Conservation (phyloP, 2,888 invertebrate species). For the Dryadula phaetusa region DNA sequence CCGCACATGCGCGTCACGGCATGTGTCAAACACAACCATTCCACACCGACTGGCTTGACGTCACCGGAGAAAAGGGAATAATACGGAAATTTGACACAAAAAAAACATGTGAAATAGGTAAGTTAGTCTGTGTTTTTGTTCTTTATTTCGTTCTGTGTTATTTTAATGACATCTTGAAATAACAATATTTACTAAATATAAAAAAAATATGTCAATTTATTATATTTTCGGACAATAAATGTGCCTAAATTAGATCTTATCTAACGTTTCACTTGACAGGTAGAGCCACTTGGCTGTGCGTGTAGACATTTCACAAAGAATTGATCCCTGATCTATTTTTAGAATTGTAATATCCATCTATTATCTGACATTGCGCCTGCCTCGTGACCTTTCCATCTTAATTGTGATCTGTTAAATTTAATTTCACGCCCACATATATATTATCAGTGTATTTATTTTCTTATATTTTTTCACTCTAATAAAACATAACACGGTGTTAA, state of each 20-base stretch:
- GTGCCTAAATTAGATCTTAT: not conserved
- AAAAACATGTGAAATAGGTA: conserved; percentile 68
- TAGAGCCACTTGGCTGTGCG: conserved; percentile 5
- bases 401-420: conserved; percentile 47
- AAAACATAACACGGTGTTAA: no score
- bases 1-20: conserved; percentile 63
- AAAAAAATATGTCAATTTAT: not conserved
- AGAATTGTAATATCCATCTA: conserved; percentile 48
- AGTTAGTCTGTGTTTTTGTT: conserved; percentile 32
- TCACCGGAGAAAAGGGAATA: conserved; percentile 58
- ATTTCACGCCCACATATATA: conserved; percentile 38
- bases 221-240: not conserved
- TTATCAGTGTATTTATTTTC: not conserved
- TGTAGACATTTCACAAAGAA: not conserved
- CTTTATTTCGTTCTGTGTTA: not conserved
- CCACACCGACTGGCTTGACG: conserved; percentile 60
- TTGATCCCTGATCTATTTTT: conserved; percentile 51
- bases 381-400: conserved; percentile 55
- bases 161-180: not conserved
- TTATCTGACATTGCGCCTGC: conserved; percentile 52
- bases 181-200: not conserved
- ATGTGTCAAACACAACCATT: conserved; percentile 71
- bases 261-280: not conserved
- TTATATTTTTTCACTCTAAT: not conserved
- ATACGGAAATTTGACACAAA: conserved; percentile 51